Base-by-base conservation (phyloP, 2,888 invertebrate genomes). In the Agelastica alni region DNA sequence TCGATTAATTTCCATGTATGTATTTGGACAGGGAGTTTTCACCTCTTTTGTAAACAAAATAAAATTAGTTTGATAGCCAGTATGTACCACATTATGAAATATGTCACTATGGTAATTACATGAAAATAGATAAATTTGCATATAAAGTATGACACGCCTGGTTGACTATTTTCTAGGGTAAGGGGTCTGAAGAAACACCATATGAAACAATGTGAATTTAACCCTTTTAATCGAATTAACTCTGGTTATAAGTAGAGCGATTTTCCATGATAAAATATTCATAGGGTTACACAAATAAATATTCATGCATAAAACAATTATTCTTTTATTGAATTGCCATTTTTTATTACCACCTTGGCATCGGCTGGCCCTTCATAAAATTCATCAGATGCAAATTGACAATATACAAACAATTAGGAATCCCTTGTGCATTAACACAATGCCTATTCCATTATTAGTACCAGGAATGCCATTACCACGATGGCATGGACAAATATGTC, bases 321-420 rank as follows among this genome's bases (percentile, higher is more conserved):
- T 59, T 55, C 62, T 64, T 66, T 63, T 61, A 65, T 65, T 59
- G 61, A 62, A 63, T 64, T 64, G 64, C 45, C 61, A 61, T 65
- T 65, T 63, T 67, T 68, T 66, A 62, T 63, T 63, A 64, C 62
- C 60, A 51, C 56, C 49, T 46, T 46, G 49, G 57, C 63, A 60
- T 60, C 52, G 59, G 59, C 58, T 60, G 56, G 58, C 53, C 49
- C 60, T 61, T 54, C 65, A 63, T 63, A 66, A 68, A 71, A 73
- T 72, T 73, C 71, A 74, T 75, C 74, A 72, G 61, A 74, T 74
- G 74, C 71, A 75, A 75, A 75, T 75, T 75, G 75, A 72, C 76
- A 75, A 75, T 76, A 75, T 73, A 75, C 75, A 75, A 76, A 76
- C 75, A 76, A 76, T 75, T 75, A 75, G 73, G 63, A 71, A 70